Percentiles rank a stretch among this genome's conserved stretches.
These are phyloP conservation scores for Lamprotornis superbus DNA, from an alignment of 2,113 vertebrate genomes.

Conservation along the genomic window DNA sequence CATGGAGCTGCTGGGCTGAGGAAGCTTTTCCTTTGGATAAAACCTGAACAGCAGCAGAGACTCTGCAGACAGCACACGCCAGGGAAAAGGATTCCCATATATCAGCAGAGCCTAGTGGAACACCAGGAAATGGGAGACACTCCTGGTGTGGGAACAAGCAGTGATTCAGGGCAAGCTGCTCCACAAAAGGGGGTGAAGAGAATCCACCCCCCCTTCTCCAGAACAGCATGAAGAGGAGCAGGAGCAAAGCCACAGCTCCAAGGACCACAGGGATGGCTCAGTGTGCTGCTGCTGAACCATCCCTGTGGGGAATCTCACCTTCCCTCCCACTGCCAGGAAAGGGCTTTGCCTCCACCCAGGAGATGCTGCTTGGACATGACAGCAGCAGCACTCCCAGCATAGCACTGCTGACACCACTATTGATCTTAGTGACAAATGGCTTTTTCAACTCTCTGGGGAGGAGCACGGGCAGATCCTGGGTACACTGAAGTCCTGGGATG, in stretches of 20 bases:
- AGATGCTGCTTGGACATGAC: not conserved
- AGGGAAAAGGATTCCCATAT: not conserved
- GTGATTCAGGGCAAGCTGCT: fast-evolving
- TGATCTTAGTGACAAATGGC: not conserved
- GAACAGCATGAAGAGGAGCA: not conserved
- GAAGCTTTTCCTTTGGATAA: not conserved
- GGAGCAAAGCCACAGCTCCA: not conserved
- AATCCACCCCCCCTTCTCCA: not conserved
- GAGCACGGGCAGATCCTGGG: not conserved
- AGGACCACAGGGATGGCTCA: not conserved
- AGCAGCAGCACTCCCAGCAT: not conserved
- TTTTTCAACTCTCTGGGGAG: not conserved
- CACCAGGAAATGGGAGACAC: not conserved
- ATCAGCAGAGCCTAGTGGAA: not conserved
- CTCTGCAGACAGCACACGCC: not conserved
- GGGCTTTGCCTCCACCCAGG: not conserved
- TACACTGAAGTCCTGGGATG: not conserved
- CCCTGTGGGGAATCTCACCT: not conserved
- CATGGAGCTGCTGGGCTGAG: not conserved
- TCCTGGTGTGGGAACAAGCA: fast-evolving
- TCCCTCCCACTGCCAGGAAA: not conserved
- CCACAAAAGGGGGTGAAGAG: not conserved
- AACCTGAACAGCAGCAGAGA: not conserved
- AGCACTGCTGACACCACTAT: not conserved
- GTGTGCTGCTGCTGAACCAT: fast-evolving